These are phyloP conservation scores for Dromaius novaehollandiae DNA, from an alignment of 2,113 vertebrate species.

Conservation along the genomic window DNA sequence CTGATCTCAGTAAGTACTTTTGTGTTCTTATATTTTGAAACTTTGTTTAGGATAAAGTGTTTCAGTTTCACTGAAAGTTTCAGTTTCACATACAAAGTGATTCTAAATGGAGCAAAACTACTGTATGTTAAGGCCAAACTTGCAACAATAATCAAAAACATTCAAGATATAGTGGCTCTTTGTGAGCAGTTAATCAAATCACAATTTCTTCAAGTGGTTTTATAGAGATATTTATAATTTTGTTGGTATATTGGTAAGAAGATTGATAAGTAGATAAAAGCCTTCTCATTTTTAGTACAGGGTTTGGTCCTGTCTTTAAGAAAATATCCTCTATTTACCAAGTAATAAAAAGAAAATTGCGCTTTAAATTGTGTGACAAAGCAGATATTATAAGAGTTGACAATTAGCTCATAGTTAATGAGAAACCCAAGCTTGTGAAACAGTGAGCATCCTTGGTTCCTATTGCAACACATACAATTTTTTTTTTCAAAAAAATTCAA, in stretches of 20 bases:
- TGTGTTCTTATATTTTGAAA: not conserved
- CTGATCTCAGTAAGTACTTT: not conserved
- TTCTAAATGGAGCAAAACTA: not conserved
- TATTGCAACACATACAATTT: not conserved
- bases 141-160: not conserved
- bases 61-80: not conserved
- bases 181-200: not conserved
- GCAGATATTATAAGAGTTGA: not conserved
- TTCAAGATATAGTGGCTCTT: not conserved
- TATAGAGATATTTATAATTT: not conserved
- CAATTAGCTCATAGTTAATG: not conserved
- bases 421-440: not conserved
- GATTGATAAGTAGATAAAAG: not conserved
- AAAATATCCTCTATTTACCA: not conserved
- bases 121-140: not conserved
- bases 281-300: not conserved
- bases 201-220: not conserved
- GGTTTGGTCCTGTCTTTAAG: not conserved
- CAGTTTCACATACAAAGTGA: not conserved
- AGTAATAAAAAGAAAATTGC: not conserved
- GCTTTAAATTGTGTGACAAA: not conserved
- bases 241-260: not conserved
- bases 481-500: not conserved
- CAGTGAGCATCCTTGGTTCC: fast-evolving
- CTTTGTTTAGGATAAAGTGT: not conserved